A percentile compares a stretch with the other conserved stretches of the same genome.
Conservation (phyloP, 2,797 vertebrate species). For the Fistularia tabacaria region DNA sequence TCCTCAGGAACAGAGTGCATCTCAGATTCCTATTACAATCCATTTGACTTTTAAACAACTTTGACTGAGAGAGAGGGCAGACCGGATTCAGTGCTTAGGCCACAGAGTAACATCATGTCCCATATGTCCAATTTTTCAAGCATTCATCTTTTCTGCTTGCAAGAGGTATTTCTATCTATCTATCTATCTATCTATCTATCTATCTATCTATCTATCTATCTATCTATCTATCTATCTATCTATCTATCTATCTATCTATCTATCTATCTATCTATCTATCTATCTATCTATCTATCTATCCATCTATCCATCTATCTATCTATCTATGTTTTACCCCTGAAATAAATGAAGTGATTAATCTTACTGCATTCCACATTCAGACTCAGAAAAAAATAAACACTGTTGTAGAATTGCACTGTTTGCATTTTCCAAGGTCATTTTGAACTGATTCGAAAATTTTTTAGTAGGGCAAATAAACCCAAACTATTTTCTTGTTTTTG, state of each 20-base stretch:
- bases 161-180: neutral
- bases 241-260: too few relatives aligned
- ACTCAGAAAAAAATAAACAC: conserved; percentile 63
- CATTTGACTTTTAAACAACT: conserved; percentile 81
- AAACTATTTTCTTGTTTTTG: too few relatives aligned
- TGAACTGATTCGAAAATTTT: conserved; percentile 29
- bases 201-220: too few relatives aligned
- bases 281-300: too few relatives aligned
- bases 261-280: too few relatives aligned
- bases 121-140: conserved; percentile 27
- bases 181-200: too few relatives aligned
- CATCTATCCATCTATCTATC: too few relatives aligned
- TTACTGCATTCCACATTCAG: conserved; percentile 43
- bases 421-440: conserved; percentile 61
- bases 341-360: conserved; percentile 62
- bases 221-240: too few relatives aligned
- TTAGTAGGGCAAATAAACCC: neutral
- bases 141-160: conserved; percentile 50
- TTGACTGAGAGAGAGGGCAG: conserved; percentile 49
- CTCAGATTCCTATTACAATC: conserved; percentile 70
- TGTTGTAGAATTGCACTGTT: conserved; percentile 39
- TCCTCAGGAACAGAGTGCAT: conserved; percentile 65
- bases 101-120: conserved; percentile 35
- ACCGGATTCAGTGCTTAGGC: conserved; percentile 7
- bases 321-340: conserved; percentile 6